Conservation (phyloP, 2,113 vertebrate genomes). For the Notothenia coriiceps region DNA sequence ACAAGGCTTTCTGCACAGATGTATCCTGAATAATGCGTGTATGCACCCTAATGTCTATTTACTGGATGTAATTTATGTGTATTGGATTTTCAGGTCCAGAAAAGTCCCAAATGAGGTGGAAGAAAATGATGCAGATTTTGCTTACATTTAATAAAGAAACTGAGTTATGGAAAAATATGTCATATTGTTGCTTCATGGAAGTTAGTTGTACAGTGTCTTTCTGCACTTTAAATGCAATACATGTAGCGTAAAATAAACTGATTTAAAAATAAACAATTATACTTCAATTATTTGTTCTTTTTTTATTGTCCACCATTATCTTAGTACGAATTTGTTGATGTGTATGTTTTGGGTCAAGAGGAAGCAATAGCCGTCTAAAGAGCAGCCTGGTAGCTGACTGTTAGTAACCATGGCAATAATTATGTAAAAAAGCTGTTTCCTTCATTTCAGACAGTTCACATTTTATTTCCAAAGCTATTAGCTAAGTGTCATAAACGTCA, state of each 20-base stretch:
- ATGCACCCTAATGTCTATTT: neutral
- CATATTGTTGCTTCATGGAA: too few species aligned
- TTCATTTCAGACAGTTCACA: constrained; percentile 11
- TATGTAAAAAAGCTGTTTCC: neutral
- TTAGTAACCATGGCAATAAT: too few species aligned
- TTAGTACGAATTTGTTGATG: neutral
- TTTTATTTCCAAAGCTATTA: constrained; percentile 1
- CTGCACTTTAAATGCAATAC: too few species aligned
- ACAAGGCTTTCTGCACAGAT: neutral
- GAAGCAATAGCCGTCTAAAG: neutral
- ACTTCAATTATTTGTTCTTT: neutral
- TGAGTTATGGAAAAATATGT: neutral
- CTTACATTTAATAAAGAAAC: constrained; percentile 38
- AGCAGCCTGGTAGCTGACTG: neutral
- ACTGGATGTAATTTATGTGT: constrained; percentile 15
- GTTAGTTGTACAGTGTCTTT: too few species aligned
- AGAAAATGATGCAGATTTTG: constrained; percentile 34
- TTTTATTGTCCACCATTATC: neutral
- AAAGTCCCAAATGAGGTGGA: neutral
- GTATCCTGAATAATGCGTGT: neutral
- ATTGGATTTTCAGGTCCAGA: constrained; percentile 49
- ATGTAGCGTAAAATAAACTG: neutral
- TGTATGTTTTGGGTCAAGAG: neutral
- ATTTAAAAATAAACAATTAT: neutral
- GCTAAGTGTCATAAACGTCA: constrained; percentile 10